Base-by-base conservation (phyloP, 2,797 vertebrate species). In the Eupleurogrammus muticus region DNA sequence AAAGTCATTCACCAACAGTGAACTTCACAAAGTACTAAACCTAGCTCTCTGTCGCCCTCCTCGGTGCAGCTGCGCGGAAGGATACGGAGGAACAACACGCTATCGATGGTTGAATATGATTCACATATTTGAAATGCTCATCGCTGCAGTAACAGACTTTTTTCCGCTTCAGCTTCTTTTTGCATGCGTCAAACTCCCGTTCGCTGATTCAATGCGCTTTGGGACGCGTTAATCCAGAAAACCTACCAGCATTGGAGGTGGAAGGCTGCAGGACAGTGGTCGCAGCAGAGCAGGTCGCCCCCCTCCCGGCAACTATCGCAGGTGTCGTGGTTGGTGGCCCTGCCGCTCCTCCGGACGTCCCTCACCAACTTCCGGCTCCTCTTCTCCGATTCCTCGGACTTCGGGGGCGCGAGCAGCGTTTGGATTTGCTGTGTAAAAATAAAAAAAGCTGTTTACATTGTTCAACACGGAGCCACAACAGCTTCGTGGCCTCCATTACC, bases 281-380 rank as follows among this genome's bases (percentile, higher is more conserved):
- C 97, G 47, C 98, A 99, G 91, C 97, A 98, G 17, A 99, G 94
- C 63, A 99, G 89, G 80, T 99, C 98, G 11, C 98, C 98, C 77
- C 97, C 97, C 90, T 99, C 97, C 83, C 97, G 93, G 92, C 98
- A 99, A 79, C 98, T 99, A 88, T 99, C 97, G 83, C 98, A 99
- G 93, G 97, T 98, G 93, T 99, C 97, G 87, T 98, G 97, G 94
- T 98, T 99, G 81, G 96, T 98, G 90, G 96, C 96, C 87, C 97
- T 90, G 84, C 97, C 96, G 87, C 96, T 96, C 87, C 97, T 94
- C 89, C 97, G 94, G 69, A 95, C 95, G 91, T 97, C 97, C 89
- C 97, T 94, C 79, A 97, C 97, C 73, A 95, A 92, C 93, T 96
- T 96, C 87, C 96, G 94, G 87, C 95, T 96, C 86, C 95, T 93